Evolutionary conservation across 2,888 invertebrate genomes (phyloP).

Genomic region (Norana najaformis): DNA sequence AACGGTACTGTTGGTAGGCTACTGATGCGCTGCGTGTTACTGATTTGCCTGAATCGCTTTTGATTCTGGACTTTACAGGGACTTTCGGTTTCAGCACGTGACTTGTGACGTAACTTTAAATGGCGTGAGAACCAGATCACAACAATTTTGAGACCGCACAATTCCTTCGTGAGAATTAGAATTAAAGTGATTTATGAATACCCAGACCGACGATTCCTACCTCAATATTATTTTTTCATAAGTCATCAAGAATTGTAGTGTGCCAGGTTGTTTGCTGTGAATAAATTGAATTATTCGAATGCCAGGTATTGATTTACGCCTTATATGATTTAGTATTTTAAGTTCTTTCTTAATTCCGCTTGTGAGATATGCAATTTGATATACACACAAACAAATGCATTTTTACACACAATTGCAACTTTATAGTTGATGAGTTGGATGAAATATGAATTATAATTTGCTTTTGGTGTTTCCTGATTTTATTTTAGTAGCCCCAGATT

Average conservation of each 20-base stretch:
- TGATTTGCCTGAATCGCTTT: neutral
- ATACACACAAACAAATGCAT: neutral
- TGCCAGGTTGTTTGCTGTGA: neutral
- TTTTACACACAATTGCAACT: neutral
- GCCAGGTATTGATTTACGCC: neutral
- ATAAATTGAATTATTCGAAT: neutral
- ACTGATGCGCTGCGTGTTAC: neutral
- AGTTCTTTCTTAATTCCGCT: neutral
- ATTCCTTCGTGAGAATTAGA: neutral
- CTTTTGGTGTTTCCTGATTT: neutral
- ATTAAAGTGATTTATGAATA: neutral
- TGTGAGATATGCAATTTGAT: neutral
- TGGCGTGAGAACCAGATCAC: neutral
- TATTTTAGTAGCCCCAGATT: neutral
- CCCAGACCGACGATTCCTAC: too few relatives aligned
- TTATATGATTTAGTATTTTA: neutral
- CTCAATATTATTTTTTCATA: neutral
- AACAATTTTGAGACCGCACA: neutral
- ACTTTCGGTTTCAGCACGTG: slow-evolving; percentile 13
- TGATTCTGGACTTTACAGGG: neutral
- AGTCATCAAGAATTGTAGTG: neutral
- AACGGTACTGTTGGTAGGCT: neutral
- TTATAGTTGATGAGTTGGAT: neutral
- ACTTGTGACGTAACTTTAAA: neutral
- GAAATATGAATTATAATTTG: neutral